phyloP scores from a whole-genome alignment of 2,888 invertebrate species.

The Eupithecia pulchellata region DNA sequence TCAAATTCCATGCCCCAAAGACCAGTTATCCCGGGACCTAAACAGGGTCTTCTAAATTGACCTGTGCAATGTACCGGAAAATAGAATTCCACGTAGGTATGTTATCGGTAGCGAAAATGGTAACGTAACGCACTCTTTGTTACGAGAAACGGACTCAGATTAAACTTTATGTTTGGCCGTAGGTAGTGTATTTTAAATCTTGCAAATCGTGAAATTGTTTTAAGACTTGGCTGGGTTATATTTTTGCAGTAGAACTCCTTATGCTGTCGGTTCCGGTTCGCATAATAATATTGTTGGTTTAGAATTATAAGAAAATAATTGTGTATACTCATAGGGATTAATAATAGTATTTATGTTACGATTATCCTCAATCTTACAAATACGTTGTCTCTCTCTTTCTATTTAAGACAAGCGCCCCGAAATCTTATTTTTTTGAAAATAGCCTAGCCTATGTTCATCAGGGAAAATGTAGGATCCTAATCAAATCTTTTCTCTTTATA shows the following conservation, averaged over 20 bases:
- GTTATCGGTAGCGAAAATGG: slow-evolving; percentile 56
- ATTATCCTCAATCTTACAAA: not conserved
- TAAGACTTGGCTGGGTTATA: not conserved
- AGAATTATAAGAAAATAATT: too few relatives aligned
- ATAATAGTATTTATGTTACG: not conserved
- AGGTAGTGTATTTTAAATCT: not conserved
- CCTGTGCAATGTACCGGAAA: slow-evolving; percentile 77
- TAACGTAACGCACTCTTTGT: slow-evolving; percentile 13
- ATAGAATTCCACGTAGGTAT: slow-evolving; percentile 69
- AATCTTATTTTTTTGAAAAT: too few relatives aligned
- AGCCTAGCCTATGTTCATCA: too few relatives aligned
- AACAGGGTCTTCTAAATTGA: slow-evolving; percentile 57
- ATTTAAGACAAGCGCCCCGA: too few relatives aligned
- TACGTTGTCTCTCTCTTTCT: too few relatives aligned
- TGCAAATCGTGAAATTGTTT: not conserved
- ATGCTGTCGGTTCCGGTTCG: not conserved
- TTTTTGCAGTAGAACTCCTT: not conserved
- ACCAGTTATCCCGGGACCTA: slow-evolving; percentile 38
- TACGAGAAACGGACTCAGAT: not conserved
- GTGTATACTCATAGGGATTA: too few relatives aligned
- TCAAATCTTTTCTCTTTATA: not conserved
- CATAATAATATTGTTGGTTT: not conserved
- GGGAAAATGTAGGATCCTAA: too few relatives aligned
- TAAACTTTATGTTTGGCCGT: not conserved
- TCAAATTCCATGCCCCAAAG: slow-evolving; percentile 8